phyloP scores from a whole-genome alignment of 1,140 invertebrate species.

The Drosophila tani region DNA sequence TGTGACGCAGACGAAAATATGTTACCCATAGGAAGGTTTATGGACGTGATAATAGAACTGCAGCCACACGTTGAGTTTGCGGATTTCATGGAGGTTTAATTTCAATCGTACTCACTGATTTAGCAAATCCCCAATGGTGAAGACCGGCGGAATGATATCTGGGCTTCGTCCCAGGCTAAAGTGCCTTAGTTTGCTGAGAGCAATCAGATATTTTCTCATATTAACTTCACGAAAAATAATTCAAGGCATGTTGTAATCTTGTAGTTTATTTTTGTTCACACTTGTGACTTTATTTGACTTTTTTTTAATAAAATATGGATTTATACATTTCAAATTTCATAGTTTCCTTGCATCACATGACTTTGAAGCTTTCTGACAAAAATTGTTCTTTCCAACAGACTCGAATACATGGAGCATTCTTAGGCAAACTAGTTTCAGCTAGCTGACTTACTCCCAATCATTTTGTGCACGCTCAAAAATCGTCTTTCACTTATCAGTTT shows the following conservation, averaged over 20 bases:
- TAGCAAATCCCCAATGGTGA: constrained; percentile 50
- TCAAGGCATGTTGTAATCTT: constrained; percentile 17
- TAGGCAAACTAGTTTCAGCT: constrained; percentile 21
- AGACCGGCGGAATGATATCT: neutral
- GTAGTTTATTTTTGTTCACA: constrained; percentile 10
- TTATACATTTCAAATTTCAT: constrained; percentile 41
- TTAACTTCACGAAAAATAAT: constrained; percentile 13
- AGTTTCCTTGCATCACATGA: constrained; percentile 66
- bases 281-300: constrained; percentile 1
- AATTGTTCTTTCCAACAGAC: constrained; percentile 26
- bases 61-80: constrained; percentile 23
- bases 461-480: constrained; percentile 43
- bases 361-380: constrained; percentile 56
- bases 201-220: constrained; percentile 41
- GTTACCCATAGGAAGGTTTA: constrained; percentile 8
- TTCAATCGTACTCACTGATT: constrained; percentile 56
- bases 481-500: constrained; percentile 24
- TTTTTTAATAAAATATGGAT: constrained; percentile 71
- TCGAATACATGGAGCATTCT: constrained; percentile 36
- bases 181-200: constrained; percentile 14
- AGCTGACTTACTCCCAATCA: constrained; percentile 4
- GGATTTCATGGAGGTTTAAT: neutral
- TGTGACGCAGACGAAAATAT: neutral
- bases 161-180: neutral
- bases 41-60: constrained; percentile 24